Percentiles rank a stretch among this genome's conserved stretches.
Conservation (phyloP, 2,797 vertebrate genomes). For the Platalea minor region DNA sequence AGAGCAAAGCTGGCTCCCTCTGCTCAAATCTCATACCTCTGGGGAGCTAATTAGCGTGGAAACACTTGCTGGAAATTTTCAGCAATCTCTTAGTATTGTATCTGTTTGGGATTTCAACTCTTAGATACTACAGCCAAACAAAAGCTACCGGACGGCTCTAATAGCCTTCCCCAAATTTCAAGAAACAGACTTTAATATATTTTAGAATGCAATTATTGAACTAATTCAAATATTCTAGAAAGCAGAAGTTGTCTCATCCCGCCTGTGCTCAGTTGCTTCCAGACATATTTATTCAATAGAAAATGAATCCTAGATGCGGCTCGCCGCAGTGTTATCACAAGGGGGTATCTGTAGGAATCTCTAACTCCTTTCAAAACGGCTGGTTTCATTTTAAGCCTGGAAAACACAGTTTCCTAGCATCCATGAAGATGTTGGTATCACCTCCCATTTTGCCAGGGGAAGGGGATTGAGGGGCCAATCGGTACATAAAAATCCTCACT, state of each 20-base stretch:
- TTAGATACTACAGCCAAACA: constrained; percentile 24
- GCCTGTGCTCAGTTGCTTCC: rapidly evolving
- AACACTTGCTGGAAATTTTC: constrained; percentile 33
- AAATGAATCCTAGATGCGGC: neutral
- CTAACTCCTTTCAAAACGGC: neutral
- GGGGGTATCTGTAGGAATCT: neutral
- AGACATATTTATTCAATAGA: neutral
- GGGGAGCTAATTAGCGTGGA: constrained; percentile 73
- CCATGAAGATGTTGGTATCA: neutral
- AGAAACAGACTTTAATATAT: neutral
- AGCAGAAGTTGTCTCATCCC: neutral
- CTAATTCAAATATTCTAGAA: neutral
- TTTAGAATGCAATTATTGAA: constrained; percentile 2
- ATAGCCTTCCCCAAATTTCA: neutral
- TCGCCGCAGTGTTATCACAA: rapidly evolving
- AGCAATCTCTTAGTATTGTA: constrained; percentile 32
- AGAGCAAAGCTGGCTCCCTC: constrained; percentile 24
- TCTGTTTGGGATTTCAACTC: constrained; percentile 47
- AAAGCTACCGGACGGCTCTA: constrained; percentile 33
- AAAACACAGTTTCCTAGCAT: neutral
- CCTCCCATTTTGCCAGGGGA: neutral
- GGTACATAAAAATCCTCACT: rapidly evolving
- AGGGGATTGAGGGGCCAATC: neutral
- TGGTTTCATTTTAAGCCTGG: neutral
- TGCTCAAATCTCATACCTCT: constrained; percentile 62